Evolutionary conservation across 2,888 invertebrate species (phyloP).

Genomic region (Ophonus ardosiacus): DNA sequence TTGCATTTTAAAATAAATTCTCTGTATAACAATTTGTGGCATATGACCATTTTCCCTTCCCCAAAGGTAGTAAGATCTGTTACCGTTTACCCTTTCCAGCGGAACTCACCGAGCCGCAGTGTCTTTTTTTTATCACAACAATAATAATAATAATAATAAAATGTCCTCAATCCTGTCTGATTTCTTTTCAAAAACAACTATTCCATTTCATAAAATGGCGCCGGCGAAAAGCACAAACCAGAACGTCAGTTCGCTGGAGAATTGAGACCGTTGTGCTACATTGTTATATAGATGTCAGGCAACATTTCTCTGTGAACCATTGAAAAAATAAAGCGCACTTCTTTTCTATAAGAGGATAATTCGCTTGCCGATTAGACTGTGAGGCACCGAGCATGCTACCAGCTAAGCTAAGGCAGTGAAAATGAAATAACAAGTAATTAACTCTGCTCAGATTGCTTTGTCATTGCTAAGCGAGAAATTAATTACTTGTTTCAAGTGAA

Average conservation of each 20-base stretch:
- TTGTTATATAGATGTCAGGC: constrained; percentile 70
- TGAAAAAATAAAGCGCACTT: constrained; percentile 69
- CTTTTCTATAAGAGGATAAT: constrained; percentile 69
- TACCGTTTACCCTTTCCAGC: no score
- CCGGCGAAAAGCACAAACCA: constrained; percentile 16
- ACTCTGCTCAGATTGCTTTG: not conserved
- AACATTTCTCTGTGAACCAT: constrained; percentile 69
- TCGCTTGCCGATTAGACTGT: constrained; percentile 68
- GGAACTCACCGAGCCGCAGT: no score
- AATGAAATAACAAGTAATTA: constrained; percentile 19
- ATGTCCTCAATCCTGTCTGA: not conserved
- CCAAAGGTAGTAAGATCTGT: no score
- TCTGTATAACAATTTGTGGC: no score
- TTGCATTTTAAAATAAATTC: no score
- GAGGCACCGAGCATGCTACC: constrained; percentile 62
- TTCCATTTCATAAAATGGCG: constrained; percentile 40
- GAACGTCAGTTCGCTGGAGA: constrained; percentile 15
- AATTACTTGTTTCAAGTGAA: constrained; percentile 1
- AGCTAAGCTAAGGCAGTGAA: constrained; percentile 6
- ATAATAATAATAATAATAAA: no score
- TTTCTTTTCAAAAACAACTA: not conserved
- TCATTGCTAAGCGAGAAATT: not conserved
- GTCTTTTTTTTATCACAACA: no score
- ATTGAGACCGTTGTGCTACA: constrained; percentile 59
- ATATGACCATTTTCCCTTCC: no score